These are phyloP conservation scores for Palythoa grandiflora DNA, from an alignment of 92 coral and sea anemone genomes.

Conservation along the genomic window DNA sequence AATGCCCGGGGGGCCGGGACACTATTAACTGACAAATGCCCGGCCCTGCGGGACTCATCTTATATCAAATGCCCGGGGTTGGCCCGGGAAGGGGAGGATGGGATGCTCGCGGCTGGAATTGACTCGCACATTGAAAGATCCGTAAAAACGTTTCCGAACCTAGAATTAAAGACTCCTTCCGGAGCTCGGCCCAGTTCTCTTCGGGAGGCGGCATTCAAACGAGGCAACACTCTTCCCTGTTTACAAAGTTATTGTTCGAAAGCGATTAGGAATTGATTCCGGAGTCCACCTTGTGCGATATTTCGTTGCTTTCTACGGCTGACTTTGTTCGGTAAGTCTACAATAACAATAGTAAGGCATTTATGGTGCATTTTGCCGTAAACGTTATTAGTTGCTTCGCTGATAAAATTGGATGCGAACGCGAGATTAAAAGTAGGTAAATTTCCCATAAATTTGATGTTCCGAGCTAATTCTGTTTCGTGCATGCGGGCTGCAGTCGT, in stretches of 20 bases:
- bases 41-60: too few species aligned
- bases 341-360: background rate
- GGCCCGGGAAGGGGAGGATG: too few species aligned
- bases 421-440: background rate
- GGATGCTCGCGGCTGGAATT: too few species aligned
- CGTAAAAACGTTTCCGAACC: too few species aligned
- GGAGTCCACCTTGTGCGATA: background rate
- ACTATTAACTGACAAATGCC: too few species aligned
- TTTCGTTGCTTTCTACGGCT: background rate
- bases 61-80: too few species aligned
- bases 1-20: too few species aligned
- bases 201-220: background rate
- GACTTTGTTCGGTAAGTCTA: constrained; percentile 5
- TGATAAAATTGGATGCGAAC: background rate
- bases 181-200: constrained; percentile 13
- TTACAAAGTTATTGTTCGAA: constrained; percentile 34
- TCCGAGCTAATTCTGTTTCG: constrained; percentile 5
- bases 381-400: background rate
- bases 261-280: constrained; percentile 17
- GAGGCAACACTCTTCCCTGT: constrained; percentile 22
- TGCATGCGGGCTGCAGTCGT: constrained; percentile 9
- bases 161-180: too few species aligned
- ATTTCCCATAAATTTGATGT: background rate
- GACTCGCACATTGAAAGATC: too few species aligned
- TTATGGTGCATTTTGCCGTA: background rate